Base-by-base conservation (phyloP, 2,797 vertebrate genomes). In the Helostoma temminkii region DNA sequence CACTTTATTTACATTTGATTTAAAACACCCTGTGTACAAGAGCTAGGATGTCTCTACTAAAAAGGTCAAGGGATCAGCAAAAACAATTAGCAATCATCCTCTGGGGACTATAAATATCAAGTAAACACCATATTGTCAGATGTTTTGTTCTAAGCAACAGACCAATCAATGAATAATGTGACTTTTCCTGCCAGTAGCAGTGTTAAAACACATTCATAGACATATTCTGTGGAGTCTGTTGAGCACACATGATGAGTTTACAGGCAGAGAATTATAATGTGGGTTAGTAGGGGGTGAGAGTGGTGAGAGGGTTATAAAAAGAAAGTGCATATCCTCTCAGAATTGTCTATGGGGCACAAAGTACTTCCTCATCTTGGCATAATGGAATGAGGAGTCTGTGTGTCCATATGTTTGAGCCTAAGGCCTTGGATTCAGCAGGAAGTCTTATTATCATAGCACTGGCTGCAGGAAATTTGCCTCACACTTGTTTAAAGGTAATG, bases 401-500 rank as follows among this genome's bases (percentile, higher is more conserved):
- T 58, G 89, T 91, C 94, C 95, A 95, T 95, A 95, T 95, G 94
- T 92, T 82, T 76, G 88, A 81, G 92, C 92, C 72, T 88, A 88
- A 81, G 88, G 90, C 92, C 80, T 93, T 89, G 79, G 86, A 86
- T 94, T 88, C 89, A 90, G 93, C 83, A 88, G 88, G 91, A 82
- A 81, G 88, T 85, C 90, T 94, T 90, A 93, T 96, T 96, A 93
- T 90, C 91, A 93, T 94, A 89, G 89, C 90, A 87, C 83, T 91
- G 92, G 88, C 94, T 93, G 87, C 87, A 93, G 94, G 93, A 95
- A 95, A 96, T 96, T 95, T 95, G 89, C 88, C 94, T 96, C 93
- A 92, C 90, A 92, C 94, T 95, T 95, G 93, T 94, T 96, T 96
- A 96, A 87, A 93, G 92, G 95, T 96, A 96, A 97, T 96, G 95